These are phyloP conservation scores for Druon quercuslanigerum DNA, from an alignment of 1,140 invertebrate species.

Conservation along the genomic window DNA sequence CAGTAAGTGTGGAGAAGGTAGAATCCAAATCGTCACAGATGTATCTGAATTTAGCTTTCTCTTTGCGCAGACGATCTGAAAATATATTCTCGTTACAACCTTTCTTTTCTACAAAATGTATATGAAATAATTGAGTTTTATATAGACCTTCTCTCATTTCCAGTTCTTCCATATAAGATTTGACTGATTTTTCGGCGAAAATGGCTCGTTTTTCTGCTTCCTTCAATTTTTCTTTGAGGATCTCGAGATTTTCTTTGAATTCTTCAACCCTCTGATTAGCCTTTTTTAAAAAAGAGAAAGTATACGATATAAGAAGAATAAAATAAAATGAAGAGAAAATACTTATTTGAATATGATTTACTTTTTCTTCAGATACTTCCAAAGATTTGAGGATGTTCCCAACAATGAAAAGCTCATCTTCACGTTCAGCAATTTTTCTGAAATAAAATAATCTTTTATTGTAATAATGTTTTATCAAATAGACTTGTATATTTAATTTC, in stretches of 20 bases:
- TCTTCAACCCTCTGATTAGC: slow-evolving; percentile 89
- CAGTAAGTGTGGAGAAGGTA: slow-evolving; percentile 89
- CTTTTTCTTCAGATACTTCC: slow-evolving; percentile 99
- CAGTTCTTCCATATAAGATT: slow-evolving; percentile 89
- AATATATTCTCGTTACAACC: slow-evolving; percentile 34
- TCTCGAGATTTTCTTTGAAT: slow-evolving; percentile 87
- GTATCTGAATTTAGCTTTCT: slow-evolving; percentile 86
- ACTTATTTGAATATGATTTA: slow-evolving; percentile 73
- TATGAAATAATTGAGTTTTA: slow-evolving; percentile 5
- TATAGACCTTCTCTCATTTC: slow-evolving; percentile 87
- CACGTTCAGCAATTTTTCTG: slow-evolving; percentile 99
- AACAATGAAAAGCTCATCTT: slow-evolving; percentile 98
- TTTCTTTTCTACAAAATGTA: slow-evolving; percentile 23
- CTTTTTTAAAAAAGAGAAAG: slow-evolving; percentile 66
- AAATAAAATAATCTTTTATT: slow-evolving; percentile 18
- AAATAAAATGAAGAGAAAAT: neutral
- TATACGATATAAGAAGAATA: neutral
- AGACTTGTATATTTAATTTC: neutral
- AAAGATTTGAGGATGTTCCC: slow-evolving; percentile 99
- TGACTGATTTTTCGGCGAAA: slow-evolving; percentile 88
- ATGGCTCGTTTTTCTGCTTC: slow-evolving; percentile 89
- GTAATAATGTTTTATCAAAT: neutral
- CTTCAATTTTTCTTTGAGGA: slow-evolving; percentile 83
- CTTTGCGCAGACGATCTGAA: slow-evolving; percentile 84
- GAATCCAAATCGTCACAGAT: slow-evolving; percentile 84